A percentile compares a stretch with the other conserved stretches of the same genome.
These are phyloP conservation scores for Sinodicranocentrus sp. DNA, from an alignment of 2,888 invertebrate species.

Conservation along the genomic window DNA sequence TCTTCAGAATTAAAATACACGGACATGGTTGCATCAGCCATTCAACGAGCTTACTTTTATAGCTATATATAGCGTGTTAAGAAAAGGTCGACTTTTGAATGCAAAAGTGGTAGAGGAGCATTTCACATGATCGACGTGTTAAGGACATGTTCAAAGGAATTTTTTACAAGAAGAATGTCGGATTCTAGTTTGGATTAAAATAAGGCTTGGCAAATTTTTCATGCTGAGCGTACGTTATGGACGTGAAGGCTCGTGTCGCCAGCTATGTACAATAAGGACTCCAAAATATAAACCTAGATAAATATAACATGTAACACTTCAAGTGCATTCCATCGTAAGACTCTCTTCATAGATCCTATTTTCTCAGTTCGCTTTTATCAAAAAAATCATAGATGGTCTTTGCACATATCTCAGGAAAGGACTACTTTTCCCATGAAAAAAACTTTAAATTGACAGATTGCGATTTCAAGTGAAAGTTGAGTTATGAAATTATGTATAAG, in stretches of 20 bases:
- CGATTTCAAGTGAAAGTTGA: background rate
- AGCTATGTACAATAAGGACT: too few species aligned
- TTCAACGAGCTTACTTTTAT: background rate
- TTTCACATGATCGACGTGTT: slow-evolving; percentile 43
- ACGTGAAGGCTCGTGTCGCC: background rate
- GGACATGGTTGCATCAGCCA: background rate
- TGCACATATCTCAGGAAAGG: too few species aligned
- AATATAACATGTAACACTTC: too few species aligned
- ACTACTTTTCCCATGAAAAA: too few species aligned
- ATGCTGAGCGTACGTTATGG: slow-evolving; percentile 14
- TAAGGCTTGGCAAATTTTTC: slow-evolving; percentile 16
- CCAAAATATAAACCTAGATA: too few species aligned
- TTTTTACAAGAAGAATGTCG: slow-evolving; percentile 7
- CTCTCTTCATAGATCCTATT: too few species aligned
- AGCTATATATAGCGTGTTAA: background rate
- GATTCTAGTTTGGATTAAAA: slow-evolving; percentile 20
- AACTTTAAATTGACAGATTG: slow-evolving; percentile 13
- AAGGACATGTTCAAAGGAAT: slow-evolving; percentile 40
- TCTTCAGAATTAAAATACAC: slow-evolving; percentile 19
- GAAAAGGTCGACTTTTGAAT: slow-evolving; percentile 29
- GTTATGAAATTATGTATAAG: background rate
- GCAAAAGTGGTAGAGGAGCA: slow-evolving; percentile 32
- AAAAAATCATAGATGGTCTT: too few species aligned
- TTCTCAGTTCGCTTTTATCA: too few species aligned
- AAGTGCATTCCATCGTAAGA: too few species aligned